phyloP scores from a whole-genome alignment of 2,888 invertebrate species.

The Anaspis maculata region DNA sequence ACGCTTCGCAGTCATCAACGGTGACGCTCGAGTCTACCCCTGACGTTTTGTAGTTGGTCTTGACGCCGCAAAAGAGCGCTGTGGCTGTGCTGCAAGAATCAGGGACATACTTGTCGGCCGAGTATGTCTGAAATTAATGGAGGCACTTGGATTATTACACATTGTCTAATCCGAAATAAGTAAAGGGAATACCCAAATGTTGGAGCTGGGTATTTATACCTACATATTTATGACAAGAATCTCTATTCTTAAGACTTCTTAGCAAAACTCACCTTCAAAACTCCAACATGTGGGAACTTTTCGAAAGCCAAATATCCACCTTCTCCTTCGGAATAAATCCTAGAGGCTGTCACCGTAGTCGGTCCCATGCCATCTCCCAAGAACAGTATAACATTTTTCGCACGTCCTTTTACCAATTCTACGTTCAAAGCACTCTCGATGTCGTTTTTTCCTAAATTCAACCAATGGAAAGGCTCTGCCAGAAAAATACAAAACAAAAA shows the following conservation, averaged over 20 bases:
- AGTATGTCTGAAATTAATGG: constrained; percentile 63
- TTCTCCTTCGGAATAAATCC: constrained; percentile 73
- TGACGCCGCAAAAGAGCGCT: constrained; percentile 76
- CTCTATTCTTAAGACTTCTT: no score
- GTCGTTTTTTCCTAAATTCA: constrained; percentile 27
- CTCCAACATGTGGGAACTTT: constrained; percentile 70
- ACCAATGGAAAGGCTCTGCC: no score
- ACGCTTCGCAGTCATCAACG: constrained; percentile 56
- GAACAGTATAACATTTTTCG: constrained; percentile 79
- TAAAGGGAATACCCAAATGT: no score
- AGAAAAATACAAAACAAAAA: no score
- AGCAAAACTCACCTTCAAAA: constrained; percentile 83
- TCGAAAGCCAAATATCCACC: constrained; percentile 68
- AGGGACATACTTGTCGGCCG: constrained; percentile 76
- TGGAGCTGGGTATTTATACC: no score
- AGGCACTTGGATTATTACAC: background rate
- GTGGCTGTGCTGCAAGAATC: constrained; percentile 87
- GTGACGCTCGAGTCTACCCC: constrained; percentile 66
- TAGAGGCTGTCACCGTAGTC: constrained; percentile 72
- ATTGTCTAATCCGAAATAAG: no score
- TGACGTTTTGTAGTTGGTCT: constrained; percentile 69
- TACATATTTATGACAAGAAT: no score
- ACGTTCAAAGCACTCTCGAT: constrained; percentile 26
- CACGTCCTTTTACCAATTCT: no score
- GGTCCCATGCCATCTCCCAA: constrained; percentile 90